Percentiles rank a stretch among this genome's conserved stretches.
phyloP scores from a whole-genome alignment of 2,797 vertebrate genomes.

The Nannoperca obscura region DNA sequence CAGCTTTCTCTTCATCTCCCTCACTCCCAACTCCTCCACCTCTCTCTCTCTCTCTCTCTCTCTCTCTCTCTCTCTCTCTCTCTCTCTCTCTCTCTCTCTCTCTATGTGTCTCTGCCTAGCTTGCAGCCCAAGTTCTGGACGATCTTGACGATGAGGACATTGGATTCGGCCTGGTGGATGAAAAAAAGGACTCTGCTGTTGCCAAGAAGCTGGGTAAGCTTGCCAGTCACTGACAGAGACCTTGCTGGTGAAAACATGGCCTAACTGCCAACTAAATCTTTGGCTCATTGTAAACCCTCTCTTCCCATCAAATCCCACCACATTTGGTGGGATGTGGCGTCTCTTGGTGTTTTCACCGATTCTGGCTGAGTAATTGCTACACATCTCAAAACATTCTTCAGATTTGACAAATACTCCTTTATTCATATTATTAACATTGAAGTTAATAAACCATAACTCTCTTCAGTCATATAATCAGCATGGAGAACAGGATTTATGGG shows the following conservation, averaged over 20 bases:
- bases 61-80: conserved; percentile 35
- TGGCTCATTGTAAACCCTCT: conserved; percentile 3
- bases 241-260: not conserved
- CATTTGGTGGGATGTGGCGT: conserved; percentile 3
- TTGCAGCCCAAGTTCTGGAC: conserved; percentile 94
- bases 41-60: conserved; percentile 28
- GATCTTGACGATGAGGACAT: conserved; percentile 92
- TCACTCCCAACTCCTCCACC: not conserved
- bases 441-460: not conserved
- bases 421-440: not conserved
- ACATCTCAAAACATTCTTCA: not conserved
- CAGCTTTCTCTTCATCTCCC: not conserved
- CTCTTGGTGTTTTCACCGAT: not conserved
- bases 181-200: conserved; percentile 87
- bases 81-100: conserved; percentile 40
- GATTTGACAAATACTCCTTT: not conserved
- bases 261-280: not conserved
- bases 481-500: not conserved
- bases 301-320: not conserved
- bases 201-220: conserved; percentile 92
- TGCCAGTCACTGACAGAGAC: conserved; percentile 4
- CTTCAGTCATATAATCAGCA: not conserved
- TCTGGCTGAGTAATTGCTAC: not conserved
- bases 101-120: conserved; percentile 74
- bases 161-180: conserved; percentile 92